phyloP scores from a whole-genome alignment of 2,797 vertebrate species.

The Myioborus melanocephalus region DNA sequence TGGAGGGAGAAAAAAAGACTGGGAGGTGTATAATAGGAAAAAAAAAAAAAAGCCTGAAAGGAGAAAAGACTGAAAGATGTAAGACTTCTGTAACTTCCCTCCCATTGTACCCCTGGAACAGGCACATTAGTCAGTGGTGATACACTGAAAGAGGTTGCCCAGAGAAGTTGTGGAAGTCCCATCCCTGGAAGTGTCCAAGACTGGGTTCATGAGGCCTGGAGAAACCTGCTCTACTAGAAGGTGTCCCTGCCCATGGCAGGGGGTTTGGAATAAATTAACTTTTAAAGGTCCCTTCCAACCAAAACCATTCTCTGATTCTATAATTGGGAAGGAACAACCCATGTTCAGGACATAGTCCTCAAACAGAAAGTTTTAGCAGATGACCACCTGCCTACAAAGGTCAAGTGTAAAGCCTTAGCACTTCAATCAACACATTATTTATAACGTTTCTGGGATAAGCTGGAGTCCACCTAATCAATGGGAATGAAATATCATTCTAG shows the following conservation, averaged over 20 bases:
- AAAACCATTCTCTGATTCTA: neutral
- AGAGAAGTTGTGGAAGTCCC: neutral
- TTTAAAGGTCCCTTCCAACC: neutral
- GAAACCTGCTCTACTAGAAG: neutral
- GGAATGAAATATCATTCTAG: neutral
- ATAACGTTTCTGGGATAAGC: neutral
- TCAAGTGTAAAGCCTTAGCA: neutral
- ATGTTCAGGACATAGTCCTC: neutral
- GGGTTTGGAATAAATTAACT: too few species aligned
- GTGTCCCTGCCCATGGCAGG: neutral
- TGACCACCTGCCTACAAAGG: neutral
- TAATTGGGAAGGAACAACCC: neutral
- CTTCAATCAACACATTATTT: neutral
- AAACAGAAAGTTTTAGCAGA: neutral
- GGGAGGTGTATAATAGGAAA: neutral
- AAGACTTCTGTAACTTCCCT: neutral
- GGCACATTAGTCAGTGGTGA: neutral
- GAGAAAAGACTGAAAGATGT: neutral
- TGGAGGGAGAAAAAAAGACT: neutral
- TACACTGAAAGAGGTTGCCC: neutral
- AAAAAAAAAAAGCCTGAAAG: neutral
- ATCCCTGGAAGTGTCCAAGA: neutral
- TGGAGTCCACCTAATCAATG: neutral
- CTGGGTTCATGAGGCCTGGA: rapidly evolving
- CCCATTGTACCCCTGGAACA: neutral